phyloP scores from a whole-genome alignment of 1,140 invertebrate species.

The Aphis craccivora region DNA sequence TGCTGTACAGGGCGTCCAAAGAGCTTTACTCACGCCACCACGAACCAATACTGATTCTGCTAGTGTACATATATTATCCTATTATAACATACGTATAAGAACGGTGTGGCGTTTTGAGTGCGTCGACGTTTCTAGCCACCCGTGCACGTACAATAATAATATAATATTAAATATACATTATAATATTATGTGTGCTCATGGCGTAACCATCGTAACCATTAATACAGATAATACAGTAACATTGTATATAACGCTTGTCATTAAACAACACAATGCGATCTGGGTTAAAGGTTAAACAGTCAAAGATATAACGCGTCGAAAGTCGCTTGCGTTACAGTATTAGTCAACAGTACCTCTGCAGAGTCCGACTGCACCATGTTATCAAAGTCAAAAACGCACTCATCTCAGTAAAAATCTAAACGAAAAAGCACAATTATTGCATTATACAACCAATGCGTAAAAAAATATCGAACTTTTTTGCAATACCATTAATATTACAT shows the following conservation, averaged over 20 bases:
- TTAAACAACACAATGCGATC: conserved; percentile 37
- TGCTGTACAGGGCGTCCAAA: not conserved
- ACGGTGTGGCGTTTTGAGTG: not conserved
- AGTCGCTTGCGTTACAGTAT: not conserved
- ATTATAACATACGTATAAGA: not conserved
- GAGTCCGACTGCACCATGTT: not conserved
- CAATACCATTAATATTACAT: too few species aligned
- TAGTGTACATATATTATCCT: not conserved
- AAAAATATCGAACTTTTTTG: too few species aligned
- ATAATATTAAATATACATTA: not conserved
- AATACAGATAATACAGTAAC: not conserved
- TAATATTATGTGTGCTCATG: not conserved
- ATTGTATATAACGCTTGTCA: conserved; percentile 17
- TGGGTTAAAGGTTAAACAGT: conserved; percentile 34
- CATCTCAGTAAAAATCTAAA: not conserved
- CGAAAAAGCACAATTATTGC: not conserved
- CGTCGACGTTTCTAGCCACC: not conserved
- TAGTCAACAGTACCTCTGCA: too few species aligned
- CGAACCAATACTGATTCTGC: not conserved
- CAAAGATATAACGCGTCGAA: conserved; percentile 25
- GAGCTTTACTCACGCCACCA: too few species aligned
- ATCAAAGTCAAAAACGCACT: not conserved
- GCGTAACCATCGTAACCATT: not conserved
- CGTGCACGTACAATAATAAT: not conserved
- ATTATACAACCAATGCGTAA: not conserved